These are phyloP conservation scores for Meloe dianella DNA, from an alignment of 2,888 invertebrate species.

Conservation along the genomic window DNA sequence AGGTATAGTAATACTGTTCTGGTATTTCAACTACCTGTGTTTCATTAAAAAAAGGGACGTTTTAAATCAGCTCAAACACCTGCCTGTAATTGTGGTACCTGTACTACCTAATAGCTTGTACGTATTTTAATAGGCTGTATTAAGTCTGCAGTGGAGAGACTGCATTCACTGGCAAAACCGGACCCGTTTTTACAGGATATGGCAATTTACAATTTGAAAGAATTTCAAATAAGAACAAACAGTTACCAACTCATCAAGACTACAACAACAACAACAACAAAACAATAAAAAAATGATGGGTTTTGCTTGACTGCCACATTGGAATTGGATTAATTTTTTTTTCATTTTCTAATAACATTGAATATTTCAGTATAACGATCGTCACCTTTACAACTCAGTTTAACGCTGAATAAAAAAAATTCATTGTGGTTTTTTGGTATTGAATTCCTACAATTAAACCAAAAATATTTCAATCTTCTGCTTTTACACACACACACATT, in stretches of 20 bases:
- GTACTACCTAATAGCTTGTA: constrained; percentile 31
- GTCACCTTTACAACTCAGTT: neutral
- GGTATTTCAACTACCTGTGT: constrained; percentile 34
- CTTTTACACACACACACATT: neutral
- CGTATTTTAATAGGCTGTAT: constrained; percentile 30
- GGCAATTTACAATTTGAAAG: constrained; percentile 32
- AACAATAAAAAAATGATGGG: constrained; percentile 8
- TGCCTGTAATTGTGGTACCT: constrained; percentile 36
- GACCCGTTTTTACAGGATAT: constrained; percentile 28
- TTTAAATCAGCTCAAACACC: constrained; percentile 34
- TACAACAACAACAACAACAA: neutral
- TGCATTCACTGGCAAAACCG: constrained; percentile 27
- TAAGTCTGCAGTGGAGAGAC: constrained; percentile 30
- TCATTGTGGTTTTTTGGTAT: neutral
- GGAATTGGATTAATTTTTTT: constrained; percentile 25
- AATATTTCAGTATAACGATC: neutral
- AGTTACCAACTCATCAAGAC: neutral
- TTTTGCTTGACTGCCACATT: constrained; percentile 29
- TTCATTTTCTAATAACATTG: neutral
- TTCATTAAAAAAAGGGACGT: constrained; percentile 33
- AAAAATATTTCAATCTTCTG: neutral
- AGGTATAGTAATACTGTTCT: constrained; percentile 17
- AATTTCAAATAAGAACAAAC: constrained; percentile 31
- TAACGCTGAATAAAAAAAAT: neutral
- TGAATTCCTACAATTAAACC: neutral